Evolutionary conservation across 2,888 invertebrate genomes (phyloP).

Genomic region (Eilema sororculum): DNA sequence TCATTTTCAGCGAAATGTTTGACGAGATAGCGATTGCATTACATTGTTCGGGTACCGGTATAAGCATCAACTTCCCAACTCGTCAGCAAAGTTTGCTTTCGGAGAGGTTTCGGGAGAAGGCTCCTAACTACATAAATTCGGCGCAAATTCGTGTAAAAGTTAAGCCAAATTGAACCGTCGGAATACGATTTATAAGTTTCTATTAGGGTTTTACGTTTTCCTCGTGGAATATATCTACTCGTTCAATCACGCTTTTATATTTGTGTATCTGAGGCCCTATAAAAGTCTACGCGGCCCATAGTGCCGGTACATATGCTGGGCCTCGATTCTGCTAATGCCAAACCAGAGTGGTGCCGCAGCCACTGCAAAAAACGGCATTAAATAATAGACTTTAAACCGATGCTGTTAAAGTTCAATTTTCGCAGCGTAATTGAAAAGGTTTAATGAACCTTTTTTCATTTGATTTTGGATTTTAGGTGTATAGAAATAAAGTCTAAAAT

Average conservation of each 20-base stretch:
- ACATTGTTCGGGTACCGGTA: neutral
- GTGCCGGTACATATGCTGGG: no score
- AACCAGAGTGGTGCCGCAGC: no score
- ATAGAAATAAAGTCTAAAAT: no score
- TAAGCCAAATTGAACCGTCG: slow-evolving; percentile 27
- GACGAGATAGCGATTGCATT: slow-evolving; percentile 15
- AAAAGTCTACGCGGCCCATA: no score
- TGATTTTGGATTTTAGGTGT: no score
- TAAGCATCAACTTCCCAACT: slow-evolving; percentile 6
- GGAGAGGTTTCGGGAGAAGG: slow-evolving; percentile 13
- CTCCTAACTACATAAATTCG: slow-evolving; percentile 9
- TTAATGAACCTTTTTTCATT: no score
- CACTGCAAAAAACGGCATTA: no score
- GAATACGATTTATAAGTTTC: slow-evolving; percentile 18
- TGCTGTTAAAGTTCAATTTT: no score
- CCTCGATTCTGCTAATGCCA: no score
- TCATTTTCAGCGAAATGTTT: neutral
- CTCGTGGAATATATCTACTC: neutral
- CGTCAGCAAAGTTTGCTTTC: slow-evolving; percentile 16
- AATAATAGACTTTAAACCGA: no score
- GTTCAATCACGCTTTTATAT: neutral
- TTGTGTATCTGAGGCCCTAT: neutral
- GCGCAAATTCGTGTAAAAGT: slow-evolving; percentile 28
- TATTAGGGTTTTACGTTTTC: slow-evolving; percentile 11
- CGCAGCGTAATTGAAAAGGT: no score